Percentiles rank a stretch among this genome's conserved stretches.
Conservation (phyloP, 2,797 vertebrate genomes). For the Centropyge bicolor region DNA sequence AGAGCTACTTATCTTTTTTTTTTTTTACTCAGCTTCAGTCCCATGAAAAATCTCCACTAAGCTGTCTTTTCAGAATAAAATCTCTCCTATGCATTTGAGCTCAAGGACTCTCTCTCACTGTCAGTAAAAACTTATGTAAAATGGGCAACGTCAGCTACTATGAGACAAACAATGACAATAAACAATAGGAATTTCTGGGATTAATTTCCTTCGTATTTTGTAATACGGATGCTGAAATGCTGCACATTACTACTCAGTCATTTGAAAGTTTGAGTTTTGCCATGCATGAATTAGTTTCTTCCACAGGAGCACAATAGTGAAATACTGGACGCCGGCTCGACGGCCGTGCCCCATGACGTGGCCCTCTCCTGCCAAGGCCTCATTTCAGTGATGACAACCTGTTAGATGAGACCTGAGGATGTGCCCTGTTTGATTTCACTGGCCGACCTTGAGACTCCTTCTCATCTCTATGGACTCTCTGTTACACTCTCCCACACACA, state of each 20-base stretch:
- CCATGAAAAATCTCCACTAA: slow-evolving; percentile 20
- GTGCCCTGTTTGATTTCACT: slow-evolving; percentile 29
- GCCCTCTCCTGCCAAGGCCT: slow-evolving; percentile 10
- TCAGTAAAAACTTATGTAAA: neutral
- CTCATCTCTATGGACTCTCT: slow-evolving; percentile 16
- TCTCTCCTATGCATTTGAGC: neutral
- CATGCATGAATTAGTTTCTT: neutral
- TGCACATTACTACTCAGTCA: neutral
- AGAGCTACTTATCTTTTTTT: slow-evolving; percentile 44
- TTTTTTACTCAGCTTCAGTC: slow-evolving; percentile 23
- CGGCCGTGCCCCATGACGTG: neutral
- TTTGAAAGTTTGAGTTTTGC: neutral
- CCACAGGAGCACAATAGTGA: neutral
- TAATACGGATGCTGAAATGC: no score
- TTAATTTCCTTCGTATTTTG: neutral
- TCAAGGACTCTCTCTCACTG: neutral
- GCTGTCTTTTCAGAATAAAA: slow-evolving; percentile 29
- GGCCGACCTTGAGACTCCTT: slow-evolving; percentile 45
- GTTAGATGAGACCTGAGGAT: slow-evolving; percentile 46
- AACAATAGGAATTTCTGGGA: no score
- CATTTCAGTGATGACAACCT: slow-evolving; percentile 47
- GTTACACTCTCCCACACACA: neutral
- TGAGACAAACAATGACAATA: neutral
- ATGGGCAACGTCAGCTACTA: neutral
- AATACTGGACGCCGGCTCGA: neutral